phyloP scores from a whole-genome alignment of 2,888 invertebrate species.

The Volucella inflata region DNA sequence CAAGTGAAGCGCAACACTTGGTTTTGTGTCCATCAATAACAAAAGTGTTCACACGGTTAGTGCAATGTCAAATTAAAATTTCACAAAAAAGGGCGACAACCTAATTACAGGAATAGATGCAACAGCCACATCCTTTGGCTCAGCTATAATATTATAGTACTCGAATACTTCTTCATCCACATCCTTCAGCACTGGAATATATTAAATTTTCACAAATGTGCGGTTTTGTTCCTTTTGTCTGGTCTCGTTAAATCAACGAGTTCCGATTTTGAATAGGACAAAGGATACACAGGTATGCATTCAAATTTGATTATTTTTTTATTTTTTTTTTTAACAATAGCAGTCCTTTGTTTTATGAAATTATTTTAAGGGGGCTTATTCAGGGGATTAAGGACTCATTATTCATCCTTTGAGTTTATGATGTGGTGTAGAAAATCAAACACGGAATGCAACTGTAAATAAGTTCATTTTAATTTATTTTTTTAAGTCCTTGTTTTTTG shows the following conservation, averaged over 20 bases:
- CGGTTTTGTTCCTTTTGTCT: constrained; percentile 35
- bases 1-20: constrained; percentile 44
- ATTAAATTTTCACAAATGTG: neutral
- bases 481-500: too few species aligned
- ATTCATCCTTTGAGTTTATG: too few species aligned
- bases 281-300: constrained; percentile 58
- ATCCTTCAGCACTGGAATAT: constrained; percentile 45
- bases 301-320: constrained; percentile 25
- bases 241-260: constrained; percentile 40
- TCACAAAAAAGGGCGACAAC: constrained; percentile 30
- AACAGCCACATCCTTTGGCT: constrained; percentile 25
- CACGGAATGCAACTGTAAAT: too few species aligned
- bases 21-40: neutral
- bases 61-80: constrained; percentile 21
- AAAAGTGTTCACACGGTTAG: neutral
- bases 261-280: neutral
- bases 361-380: too few species aligned
- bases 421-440: too few species aligned
- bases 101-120: constrained; percentile 50
- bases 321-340: neutral
- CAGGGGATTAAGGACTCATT: too few species aligned
- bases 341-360: too few species aligned
- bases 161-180: constrained; percentile 6
- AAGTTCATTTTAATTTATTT: too few species aligned
- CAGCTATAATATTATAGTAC: too few species aligned